Evolutionary conservation across 2,888 invertebrate species (phyloP).

Genomic region (Dasysyrphus tricinctus): DNA sequence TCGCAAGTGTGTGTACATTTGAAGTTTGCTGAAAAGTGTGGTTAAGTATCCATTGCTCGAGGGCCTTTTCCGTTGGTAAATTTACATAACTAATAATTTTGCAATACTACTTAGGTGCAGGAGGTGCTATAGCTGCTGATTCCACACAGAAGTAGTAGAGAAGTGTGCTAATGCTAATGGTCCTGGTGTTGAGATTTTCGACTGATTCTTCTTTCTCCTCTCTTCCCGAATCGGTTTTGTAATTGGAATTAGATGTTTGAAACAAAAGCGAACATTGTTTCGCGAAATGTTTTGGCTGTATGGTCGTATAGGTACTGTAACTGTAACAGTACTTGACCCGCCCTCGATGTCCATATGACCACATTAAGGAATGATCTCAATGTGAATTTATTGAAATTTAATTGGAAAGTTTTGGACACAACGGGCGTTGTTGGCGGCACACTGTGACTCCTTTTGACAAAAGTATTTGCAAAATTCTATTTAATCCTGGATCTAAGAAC

Average conservation of each 20-base stretch:
- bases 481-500: no score
- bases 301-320: background rate
- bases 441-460: background rate
- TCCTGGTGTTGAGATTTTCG: background rate
- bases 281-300: constrained; percentile 34
- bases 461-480: background rate
- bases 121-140: background rate
- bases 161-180: constrained; percentile 36
- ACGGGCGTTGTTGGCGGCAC: background rate
- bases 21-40: constrained; percentile 75
- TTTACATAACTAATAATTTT: constrained; percentile 75
- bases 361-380: constrained; percentile 40
- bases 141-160: constrained; percentile 10
- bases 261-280: constrained; percentile 41
- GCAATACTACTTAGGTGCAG: constrained; percentile 65
- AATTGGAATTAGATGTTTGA: constrained; percentile 56
- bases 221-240: constrained; percentile 4
- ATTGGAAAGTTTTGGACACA: constrained; percentile 58
- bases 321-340: background rate
- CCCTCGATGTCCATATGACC: constrained; percentile 33
- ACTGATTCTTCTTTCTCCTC: background rate
- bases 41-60: constrained; percentile 74
- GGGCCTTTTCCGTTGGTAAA: constrained; percentile 71
- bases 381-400: constrained; percentile 65
- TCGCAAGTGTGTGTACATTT: constrained; percentile 68